Evolutionary conservation across 2,888 invertebrate genomes (phyloP).

Genomic region (Xestia sexstrigata): DNA sequence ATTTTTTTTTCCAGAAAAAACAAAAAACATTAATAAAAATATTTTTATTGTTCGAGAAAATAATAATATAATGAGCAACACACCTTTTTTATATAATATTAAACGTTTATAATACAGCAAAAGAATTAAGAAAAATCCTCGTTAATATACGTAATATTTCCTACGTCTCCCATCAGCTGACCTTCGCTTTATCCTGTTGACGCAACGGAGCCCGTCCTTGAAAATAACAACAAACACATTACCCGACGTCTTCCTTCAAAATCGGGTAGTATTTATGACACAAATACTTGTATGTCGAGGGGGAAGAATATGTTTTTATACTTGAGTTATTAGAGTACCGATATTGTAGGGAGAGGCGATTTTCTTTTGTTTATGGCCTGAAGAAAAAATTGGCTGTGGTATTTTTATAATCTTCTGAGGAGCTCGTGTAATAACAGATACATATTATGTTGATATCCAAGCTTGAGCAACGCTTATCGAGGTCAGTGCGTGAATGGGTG

Average conservation of each 20-base stretch:
- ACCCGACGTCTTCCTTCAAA: slow-evolving; percentile 30
- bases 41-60: not conserved
- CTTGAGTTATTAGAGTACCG: slow-evolving; percentile 22
- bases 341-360: not conserved
- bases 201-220: slow-evolving; percentile 27
- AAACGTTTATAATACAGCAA: not conserved
- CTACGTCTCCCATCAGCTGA: not conserved
- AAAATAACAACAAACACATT: slow-evolving; percentile 44
- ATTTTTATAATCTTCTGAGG: not conserved
- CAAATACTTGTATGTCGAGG: slow-evolving; percentile 24
- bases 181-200: slow-evolving; percentile 38
- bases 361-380: slow-evolving; percentile 13
- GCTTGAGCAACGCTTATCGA: not conserved
- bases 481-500: not conserved
- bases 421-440: not conserved
- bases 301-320: slow-evolving; percentile 42
- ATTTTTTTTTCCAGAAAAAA: too few relatives aligned
- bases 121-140: not conserved
- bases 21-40: too few relatives aligned
- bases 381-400: not conserved
- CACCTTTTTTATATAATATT: not conserved
- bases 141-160: not conserved
- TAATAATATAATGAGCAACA: not conserved
- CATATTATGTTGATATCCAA: not conserved
- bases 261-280: slow-evolving; percentile 42